Conservation (phyloP, 2,888 invertebrate genomes). For the Drosophila tanythrix region DNA sequence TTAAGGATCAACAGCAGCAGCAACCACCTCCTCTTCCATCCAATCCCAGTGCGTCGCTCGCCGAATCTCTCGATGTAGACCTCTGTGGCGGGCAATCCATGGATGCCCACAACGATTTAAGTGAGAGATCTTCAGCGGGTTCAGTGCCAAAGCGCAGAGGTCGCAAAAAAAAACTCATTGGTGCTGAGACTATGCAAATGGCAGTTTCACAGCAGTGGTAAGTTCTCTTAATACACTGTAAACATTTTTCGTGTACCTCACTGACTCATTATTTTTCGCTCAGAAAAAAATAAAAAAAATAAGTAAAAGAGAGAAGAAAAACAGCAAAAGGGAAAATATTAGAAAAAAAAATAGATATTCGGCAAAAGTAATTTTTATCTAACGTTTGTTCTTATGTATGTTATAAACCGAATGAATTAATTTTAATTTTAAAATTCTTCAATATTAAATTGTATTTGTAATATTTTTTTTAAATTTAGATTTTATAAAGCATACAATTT, state of each 20-base stretch:
- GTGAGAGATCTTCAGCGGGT: conserved; percentile 4
- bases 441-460: neutral
- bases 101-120: conserved; percentile 29
- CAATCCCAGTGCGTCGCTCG: neutral
- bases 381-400: neutral
- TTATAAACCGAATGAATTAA: neutral
- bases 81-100: conserved; percentile 17
- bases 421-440: neutral
- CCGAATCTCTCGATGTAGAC: conserved; percentile 21
- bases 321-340: too few relatives aligned
- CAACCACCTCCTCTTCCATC: neutral
- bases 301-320: neutral
- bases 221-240: conserved; percentile 10
- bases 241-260: neutral
- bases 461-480: neutral
- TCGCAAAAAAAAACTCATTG: conserved; percentile 91
- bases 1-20: conserved; percentile 35
- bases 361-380: neutral
- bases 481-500: neutral
- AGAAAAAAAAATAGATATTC: too few relatives aligned
- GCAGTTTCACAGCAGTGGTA: conserved; percentile 47
- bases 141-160: conserved; percentile 91
- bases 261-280: neutral
- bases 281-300: neutral
- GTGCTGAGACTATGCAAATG: conserved; percentile 29